These are phyloP conservation scores for Acrobasis repandana DNA, from an alignment of 2,888 invertebrate genomes.

Conservation along the genomic window DNA sequence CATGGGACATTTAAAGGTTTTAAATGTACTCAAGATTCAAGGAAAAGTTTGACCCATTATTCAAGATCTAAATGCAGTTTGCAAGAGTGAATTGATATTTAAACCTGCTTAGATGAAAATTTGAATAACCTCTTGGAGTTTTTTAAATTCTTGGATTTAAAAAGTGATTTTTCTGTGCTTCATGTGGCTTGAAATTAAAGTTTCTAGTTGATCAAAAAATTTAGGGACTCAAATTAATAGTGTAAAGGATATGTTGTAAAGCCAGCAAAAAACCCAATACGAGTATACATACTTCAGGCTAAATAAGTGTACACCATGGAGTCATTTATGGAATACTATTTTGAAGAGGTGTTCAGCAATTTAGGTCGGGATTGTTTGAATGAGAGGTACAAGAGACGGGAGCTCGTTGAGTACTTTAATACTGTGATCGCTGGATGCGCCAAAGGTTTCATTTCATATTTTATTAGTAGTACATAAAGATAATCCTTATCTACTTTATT, in stretches of 20 bases:
- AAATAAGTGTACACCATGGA: slow-evolving; percentile 82
- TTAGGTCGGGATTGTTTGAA: slow-evolving; percentile 88
- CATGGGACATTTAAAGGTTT: slow-evolving; percentile 20
- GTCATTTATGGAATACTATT: slow-evolving; percentile 90
- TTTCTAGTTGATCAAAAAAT: no score
- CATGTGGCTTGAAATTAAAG: no score
- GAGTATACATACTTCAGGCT: neutral
- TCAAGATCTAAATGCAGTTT: no score
- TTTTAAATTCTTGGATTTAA: no score
- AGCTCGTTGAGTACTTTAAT: slow-evolving; percentile 90
- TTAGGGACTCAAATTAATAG: no score
- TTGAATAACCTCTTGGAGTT: no score
- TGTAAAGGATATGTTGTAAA: slow-evolving; percentile 3
- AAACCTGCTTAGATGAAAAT: no score
- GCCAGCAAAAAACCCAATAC: no score
- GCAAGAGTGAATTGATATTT: no score
- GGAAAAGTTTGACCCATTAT: neutral
- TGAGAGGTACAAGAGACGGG: slow-evolving; percentile 86
- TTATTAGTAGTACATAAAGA: neutral
- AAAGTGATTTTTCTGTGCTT: no score
- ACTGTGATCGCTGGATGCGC: slow-evolving; percentile 90
- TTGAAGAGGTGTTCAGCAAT: slow-evolving; percentile 88
- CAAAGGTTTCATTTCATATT: slow-evolving; percentile 59
- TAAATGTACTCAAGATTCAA: neutral
- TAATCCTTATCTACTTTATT: no score